Conservation (phyloP, 2,113 vertebrate genomes). For the Atherinomorus stipes region DNA sequence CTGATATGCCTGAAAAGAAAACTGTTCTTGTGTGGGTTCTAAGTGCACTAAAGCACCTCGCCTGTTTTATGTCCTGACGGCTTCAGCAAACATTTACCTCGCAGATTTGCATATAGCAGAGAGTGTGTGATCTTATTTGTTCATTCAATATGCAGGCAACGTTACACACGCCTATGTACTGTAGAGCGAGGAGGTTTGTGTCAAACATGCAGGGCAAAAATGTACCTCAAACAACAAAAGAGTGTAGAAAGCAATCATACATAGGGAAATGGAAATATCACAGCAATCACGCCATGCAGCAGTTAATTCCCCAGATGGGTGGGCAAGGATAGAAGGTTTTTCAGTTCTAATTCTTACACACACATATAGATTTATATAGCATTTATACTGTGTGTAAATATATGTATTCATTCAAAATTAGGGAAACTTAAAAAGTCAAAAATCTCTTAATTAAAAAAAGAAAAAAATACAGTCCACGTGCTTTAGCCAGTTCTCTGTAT, state of each 20-base stretch:
- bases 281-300: conserved; percentile 35
- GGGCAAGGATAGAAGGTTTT: neutral
- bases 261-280: conserved; percentile 50
- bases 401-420: no score
- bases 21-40: conserved; percentile 38
- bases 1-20: conserved; percentile 35
- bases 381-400: neutral
- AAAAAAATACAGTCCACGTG: no score
- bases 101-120: conserved; percentile 34
- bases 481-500: no score
- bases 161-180: neutral
- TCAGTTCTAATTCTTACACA: conserved; percentile 23
- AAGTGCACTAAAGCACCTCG: conserved; percentile 31
- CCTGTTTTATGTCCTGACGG: conserved; percentile 7
- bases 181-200: neutral
- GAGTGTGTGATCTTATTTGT: conserved; percentile 12
- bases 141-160: neutral
- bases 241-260: conserved; percentile 49
- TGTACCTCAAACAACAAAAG: conserved; percentile 29
- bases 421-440: no score
- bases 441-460: no score
- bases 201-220: conserved; percentile 17
- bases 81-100: conserved; percentile 54
- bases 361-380: neutral
- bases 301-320: conserved; percentile 50